Conservation (phyloP, 2,113 vertebrate genomes). For the Sapayoa aenigma region DNA sequence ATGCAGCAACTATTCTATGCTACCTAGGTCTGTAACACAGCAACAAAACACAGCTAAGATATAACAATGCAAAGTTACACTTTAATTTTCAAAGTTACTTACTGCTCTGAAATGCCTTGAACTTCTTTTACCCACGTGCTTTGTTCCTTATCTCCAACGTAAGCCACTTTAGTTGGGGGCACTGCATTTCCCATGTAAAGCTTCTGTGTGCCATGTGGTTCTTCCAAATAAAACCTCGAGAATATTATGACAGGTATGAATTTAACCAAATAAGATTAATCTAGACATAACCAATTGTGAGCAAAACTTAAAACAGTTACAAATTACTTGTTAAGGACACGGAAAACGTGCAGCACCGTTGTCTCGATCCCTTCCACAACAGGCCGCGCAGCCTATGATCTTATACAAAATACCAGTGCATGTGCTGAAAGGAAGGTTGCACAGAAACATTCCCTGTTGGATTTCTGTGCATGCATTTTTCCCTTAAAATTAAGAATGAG, state of each 20-base stretch:
- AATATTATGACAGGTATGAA: background rate
- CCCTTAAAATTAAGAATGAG: background rate
- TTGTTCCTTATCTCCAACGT: conserved; percentile 87
- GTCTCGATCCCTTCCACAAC: background rate
- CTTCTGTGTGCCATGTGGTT: conserved; percentile 82
- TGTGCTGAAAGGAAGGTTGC: background rate
- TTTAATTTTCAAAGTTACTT: conserved; percentile 58
- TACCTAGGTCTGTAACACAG: background rate
- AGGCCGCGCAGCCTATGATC: background rate
- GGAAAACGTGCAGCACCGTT: background rate
- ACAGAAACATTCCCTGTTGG: background rate
- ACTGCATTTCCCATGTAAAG: conserved; percentile 78
- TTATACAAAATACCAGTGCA: background rate
- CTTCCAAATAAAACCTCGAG: conserved; percentile 87
- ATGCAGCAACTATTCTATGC: background rate
- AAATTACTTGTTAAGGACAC: background rate
- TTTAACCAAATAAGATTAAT: background rate
- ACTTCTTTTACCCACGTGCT: conserved; percentile 91
- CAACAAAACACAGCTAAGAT: background rate
- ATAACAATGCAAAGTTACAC: background rate
- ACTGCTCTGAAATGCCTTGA: conserved; percentile 91
- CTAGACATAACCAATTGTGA: background rate
- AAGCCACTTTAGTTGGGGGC: conserved; percentile 83
- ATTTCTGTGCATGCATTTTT: background rate
- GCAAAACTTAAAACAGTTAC: background rate